Evolutionary conservation across 2,888 invertebrate genomes (phyloP), one percentile per base, ranked within the genome.

Genomic region (Lottia scabra): DNA sequence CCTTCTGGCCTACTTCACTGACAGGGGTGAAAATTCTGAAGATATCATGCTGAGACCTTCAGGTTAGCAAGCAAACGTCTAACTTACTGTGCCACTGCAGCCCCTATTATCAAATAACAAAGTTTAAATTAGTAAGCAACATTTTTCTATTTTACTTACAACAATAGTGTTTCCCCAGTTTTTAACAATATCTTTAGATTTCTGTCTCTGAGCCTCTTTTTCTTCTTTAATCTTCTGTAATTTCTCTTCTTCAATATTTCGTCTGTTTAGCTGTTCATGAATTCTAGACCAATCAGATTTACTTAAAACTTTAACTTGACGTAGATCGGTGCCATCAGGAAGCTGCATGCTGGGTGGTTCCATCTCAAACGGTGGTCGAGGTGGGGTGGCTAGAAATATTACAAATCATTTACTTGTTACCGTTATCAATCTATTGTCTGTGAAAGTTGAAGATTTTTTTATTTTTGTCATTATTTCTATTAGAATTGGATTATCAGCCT

Each of bases 91-190:
- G n/a, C n/a, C n/a, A n/a, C n/a, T n/a, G 30, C 30, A 30, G 5
- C 30, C 30, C 30, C 30, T 30, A n/a, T n/a, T n/a, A n/a, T n/a
- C n/a, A n/a, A n/a, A n/a, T n/a, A n/a, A n/a, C n/a, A n/a, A n/a
- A n/a, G n/a, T n/a, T n/a, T n/a, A n/a, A n/a, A n/a, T n/a, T n/a
- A n/a, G n/a, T n/a, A n/a, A n/a, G n/a, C n/a, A 45, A n/a, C 23
- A 19, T 56, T 19, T n/a, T 2, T 56, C n/a, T 15, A n/a, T 43
- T 43, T 48, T 63, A 74, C 87, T 82, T 83, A 90, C 90, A 67
- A 81, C 82, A 72, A 89, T 83, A 8, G 90, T 90, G 72, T 90
- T 89, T 67, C 86, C 82, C 90, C 90, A 90, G 73, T 87, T 83
- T 76, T 88, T 85, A 1, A 89, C 87, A 44, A 86, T 79, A 65